phyloP scores from a whole-genome alignment of 1,140 invertebrate genomes.

The Lasaia peninsularis region DNA sequence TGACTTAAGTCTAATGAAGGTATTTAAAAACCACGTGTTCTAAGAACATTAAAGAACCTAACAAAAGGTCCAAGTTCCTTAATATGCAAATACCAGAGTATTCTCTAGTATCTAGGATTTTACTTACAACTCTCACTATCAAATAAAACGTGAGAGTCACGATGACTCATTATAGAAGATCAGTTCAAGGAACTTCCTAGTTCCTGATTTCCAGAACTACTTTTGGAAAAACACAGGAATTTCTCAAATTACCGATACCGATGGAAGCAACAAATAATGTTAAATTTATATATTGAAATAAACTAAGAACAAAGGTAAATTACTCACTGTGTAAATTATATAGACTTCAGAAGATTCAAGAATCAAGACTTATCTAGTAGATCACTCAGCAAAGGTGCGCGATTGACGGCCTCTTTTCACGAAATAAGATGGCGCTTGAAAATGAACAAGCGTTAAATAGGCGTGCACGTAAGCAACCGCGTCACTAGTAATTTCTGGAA shows the following conservation, averaged over 20 bases:
- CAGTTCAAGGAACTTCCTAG: conserved; percentile 25
- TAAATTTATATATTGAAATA: background rate
- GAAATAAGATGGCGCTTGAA: conserved; percentile 57
- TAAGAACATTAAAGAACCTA: too few relatives aligned
- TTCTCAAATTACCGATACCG: background rate
- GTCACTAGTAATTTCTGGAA: conserved; percentile 67
- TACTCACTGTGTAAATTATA: conserved; percentile 55
- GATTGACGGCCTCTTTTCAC: conserved; percentile 66
- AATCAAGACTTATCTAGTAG: conserved; percentile 32
- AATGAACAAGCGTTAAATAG: conserved; percentile 43
- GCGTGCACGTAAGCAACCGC: conserved; percentile 41
- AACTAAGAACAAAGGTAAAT: conserved; percentile 12
- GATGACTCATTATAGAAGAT: background rate
- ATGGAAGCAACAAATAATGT: conserved; percentile 1
- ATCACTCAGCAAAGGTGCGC: conserved; percentile 70
- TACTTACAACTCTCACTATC: background rate
- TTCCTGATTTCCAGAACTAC: background rate
- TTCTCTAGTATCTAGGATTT: background rate
- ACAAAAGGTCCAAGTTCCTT: background rate
- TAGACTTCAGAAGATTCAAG: conserved; percentile 50
- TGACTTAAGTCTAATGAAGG: too few relatives aligned
- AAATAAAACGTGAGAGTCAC: background rate
- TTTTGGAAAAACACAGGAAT: background rate
- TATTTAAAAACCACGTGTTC: too few relatives aligned
- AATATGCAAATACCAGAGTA: background rate